Percentiles rank a stretch among this genome's conserved stretches.
These are phyloP conservation scores for Corythornis cristatus DNA, from an alignment of 2,113 vertebrate genomes.

Conservation along the genomic window DNA sequence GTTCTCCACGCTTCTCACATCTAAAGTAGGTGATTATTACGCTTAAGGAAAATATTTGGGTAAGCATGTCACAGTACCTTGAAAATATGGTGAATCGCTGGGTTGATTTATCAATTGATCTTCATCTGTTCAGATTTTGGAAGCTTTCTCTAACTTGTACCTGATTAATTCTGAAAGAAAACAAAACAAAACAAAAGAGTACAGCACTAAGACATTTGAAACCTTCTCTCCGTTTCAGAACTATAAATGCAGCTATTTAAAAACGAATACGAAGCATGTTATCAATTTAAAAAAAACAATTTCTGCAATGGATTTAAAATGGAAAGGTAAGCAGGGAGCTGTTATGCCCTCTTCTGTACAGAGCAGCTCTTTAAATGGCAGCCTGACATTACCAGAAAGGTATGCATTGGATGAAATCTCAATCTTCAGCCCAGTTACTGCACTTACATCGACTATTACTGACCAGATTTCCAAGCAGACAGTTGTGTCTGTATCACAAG, in stretches of 20 bases:
- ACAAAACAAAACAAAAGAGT: neutral
- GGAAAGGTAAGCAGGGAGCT: slow-evolving; percentile 64
- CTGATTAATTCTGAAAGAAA: slow-evolving; percentile 69
- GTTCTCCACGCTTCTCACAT: slow-evolving; percentile 28
- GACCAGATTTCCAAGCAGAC: neutral
- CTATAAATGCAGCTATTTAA: neutral
- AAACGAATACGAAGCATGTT: neutral
- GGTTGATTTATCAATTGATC: slow-evolving; percentile 71
- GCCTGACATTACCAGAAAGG: slow-evolving; percentile 60
- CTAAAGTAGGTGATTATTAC: slow-evolving; percentile 12
- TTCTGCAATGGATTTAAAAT: slow-evolving; percentile 48
- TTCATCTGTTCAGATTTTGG: slow-evolving; percentile 74
- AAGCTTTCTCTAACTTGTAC: slow-evolving; percentile 68
- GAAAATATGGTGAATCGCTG: slow-evolving; percentile 65
- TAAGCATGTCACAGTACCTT: slow-evolving; percentile 68
- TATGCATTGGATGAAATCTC: slow-evolving; percentile 61
- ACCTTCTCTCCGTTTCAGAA: neutral
- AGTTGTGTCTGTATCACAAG: neutral
- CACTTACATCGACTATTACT: neutral
- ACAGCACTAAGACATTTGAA: slow-evolving; percentile 17
- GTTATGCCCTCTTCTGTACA: slow-evolving; percentile 33
- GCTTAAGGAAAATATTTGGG: slow-evolving; percentile 36
- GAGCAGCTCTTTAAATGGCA: slow-evolving; percentile 62
- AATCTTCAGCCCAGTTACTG: slow-evolving; percentile 47
- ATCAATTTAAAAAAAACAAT: slow-evolving; percentile 21